phyloP scores from a whole-genome alignment of 2,113 vertebrate genomes.

The Prionailurus viverrinus region DNA sequence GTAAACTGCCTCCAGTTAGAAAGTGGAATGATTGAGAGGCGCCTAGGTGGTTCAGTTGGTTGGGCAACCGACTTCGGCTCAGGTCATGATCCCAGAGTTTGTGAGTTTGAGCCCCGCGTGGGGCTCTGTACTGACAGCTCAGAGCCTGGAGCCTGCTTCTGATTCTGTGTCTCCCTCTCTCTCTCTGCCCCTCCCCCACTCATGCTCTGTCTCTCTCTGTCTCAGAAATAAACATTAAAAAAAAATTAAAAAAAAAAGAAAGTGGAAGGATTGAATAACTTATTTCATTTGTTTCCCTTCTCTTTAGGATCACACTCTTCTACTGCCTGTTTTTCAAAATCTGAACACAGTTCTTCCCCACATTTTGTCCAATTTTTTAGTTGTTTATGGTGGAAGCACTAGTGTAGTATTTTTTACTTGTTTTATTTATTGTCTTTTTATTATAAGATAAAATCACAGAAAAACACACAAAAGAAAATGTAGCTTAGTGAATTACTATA shows the following conservation, averaged over 20 bases:
- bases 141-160: too few species aligned
- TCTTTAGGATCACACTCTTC: background rate
- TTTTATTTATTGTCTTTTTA: background rate
- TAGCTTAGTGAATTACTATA: background rate
- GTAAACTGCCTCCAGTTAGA: background rate
- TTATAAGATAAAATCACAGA: background rate
- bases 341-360: background rate
- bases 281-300: background rate
- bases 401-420: background rate
- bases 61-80: too few species aligned
- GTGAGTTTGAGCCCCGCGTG: too few species aligned
- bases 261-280: background rate
- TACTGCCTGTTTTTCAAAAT: background rate
- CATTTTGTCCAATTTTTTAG: background rate
- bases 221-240: too few species aligned
- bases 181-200: too few species aligned
- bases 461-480: background rate
- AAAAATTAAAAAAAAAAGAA: too few species aligned
- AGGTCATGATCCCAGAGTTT: too few species aligned
- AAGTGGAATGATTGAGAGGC: background rate
- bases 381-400: background rate
- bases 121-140: too few species aligned
- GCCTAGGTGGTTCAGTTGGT: too few species aligned
- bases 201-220: too few species aligned
- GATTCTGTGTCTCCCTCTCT: too few species aligned